Evolutionary conservation across 2,113 vertebrate species (phyloP).

Genomic region (Gopherus flavomarginatus): DNA sequence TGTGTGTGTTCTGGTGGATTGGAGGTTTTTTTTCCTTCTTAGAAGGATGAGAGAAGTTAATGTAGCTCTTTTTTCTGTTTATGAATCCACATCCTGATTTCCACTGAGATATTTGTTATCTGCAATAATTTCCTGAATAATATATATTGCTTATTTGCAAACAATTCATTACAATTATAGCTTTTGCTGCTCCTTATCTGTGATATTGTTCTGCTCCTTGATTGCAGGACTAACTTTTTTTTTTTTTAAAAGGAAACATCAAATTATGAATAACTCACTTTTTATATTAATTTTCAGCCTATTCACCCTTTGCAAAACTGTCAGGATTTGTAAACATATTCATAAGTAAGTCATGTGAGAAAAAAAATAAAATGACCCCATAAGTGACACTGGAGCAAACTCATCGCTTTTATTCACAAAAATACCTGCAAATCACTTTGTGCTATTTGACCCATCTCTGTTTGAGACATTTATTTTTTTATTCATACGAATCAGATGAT

Average conservation of each 20-base stretch:
- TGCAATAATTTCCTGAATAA: not conserved
- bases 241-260: not conserved
- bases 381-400: not conserved
- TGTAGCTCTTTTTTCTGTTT: not conserved
- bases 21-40: not conserved
- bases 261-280: not conserved
- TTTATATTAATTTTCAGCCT: not conserved
- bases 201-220: not conserved
- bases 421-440: not conserved
- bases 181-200: not conserved
- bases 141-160: not conserved
- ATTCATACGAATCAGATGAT: not conserved
- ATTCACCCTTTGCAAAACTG: not conserved
- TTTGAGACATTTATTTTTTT: not conserved
- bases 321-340: not conserved
- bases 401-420: not conserved
- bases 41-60: not conserved
- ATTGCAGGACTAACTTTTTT: not conserved
- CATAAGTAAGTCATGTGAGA: not conserved
- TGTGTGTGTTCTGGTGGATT: not conserved
- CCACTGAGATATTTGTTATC: not conserved
- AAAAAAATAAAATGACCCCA: not conserved
- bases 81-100: not conserved
- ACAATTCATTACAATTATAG: not conserved
- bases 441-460: not conserved